Conservation (phyloP, 2,113 vertebrate species). For the Ia io region DNA sequence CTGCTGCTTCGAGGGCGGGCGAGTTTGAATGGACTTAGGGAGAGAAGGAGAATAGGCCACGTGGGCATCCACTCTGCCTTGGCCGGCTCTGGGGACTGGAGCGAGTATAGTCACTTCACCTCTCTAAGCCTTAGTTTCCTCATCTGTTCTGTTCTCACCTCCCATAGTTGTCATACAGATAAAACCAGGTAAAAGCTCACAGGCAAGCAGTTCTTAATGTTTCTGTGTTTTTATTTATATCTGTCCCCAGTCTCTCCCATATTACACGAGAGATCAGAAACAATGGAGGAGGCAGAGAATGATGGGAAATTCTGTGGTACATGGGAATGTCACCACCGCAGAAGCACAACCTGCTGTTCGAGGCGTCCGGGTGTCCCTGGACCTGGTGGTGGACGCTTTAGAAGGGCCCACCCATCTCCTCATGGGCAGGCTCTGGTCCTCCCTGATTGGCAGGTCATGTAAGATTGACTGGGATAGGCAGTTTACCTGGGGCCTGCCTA, state of each 20-base stretch:
- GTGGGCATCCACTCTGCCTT: not conserved
- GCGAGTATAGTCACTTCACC: not conserved
- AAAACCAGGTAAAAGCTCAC: not conserved
- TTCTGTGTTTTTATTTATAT: not conserved
- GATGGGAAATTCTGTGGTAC: not conserved
- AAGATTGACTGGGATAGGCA: not conserved
- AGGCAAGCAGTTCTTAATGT: not conserved
- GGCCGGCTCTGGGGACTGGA: not conserved
- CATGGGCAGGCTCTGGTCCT: not conserved
- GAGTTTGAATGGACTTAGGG: not conserved
- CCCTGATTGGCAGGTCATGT: not conserved
- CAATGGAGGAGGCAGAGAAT: not conserved
- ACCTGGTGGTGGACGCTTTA: not conserved
- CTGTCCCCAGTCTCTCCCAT: not conserved
- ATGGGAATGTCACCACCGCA: not conserved
- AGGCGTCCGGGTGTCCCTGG: fast-evolving
- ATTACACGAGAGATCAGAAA: not conserved
- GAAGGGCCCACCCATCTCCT: not conserved
- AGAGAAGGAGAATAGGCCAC: not conserved
- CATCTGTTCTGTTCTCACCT: not conserved
- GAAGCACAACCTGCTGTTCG: not conserved
- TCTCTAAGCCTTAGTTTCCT: not conserved
- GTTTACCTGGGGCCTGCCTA: not conserved
- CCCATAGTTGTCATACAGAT: not conserved
- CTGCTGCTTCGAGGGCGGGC: not conserved